Evolutionary conservation across 2,888 invertebrate genomes (phyloP), one percentile per base, ranked within the genome.

Genomic region (Fragum fragum): DNA sequence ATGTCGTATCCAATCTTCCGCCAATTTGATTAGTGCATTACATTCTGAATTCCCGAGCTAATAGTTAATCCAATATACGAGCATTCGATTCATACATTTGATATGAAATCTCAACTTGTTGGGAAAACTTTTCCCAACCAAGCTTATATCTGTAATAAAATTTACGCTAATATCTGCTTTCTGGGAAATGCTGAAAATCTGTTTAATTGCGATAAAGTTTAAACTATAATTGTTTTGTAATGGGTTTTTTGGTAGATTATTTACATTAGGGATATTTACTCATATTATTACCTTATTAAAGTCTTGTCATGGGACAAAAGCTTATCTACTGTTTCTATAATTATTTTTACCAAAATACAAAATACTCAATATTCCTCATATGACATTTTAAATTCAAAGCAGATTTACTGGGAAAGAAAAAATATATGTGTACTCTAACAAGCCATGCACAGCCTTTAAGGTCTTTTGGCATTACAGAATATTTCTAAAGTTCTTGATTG

Each of bases 51-150:
- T 66, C 66, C 66, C 66, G 42, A 66, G 66, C 66, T 23, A 39
- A 66, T 42, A 26, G 42, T 66, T 66, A 66, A 66, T 66, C 66
- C 66, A 66, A 66, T 66, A 66, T 39, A 66, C 21, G 23, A 66
- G 66, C 36, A 66, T 66, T 66, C 66, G 42, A 66, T 42, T 66
- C 66, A 66, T 66, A 66, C 66, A 66, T 66, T 66, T 66, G 66
- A 66, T 66, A 66, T 66, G 42, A 66, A 66, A 66, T 66, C 66
- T 39, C 66, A 23, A 39, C 36, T 66, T 66, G 42, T 66, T 42
- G 39, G 26, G 36, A 39, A 23, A 66, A 66, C 18, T 23, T 66
- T 66, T 42, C 42, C 66, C 39, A 16, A 36, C 61, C 14, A n/a
- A n/a, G 21, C 32, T n/a, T 61, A 61, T 32, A 32, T 11, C 32